Base-by-base conservation (phyloP, 2,113 vertebrate species). In the Oreochromis tanganicae region DNA sequence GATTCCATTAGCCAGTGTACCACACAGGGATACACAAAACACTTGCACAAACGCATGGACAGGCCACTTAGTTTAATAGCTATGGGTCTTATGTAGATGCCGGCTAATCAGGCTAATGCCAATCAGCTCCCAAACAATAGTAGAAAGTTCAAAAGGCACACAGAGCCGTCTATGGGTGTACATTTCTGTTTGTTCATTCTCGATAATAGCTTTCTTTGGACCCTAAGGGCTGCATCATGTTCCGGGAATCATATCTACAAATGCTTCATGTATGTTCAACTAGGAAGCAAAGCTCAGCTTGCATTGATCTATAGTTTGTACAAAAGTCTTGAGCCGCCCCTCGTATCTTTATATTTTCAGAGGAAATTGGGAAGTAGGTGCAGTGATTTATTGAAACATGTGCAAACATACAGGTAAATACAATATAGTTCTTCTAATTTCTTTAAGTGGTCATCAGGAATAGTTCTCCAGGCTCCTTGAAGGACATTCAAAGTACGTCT, bases 51-150 rank as follows among this genome's bases (percentile, higher is more conserved):
- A 87, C 50, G 68, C 78, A 87, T 84, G 55, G 36, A 85, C 85
- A 68, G 56, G 48, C 86, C 86, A 93, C 90, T 94, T 91, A 93
- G 90, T 61, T 55, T 89, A 83, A 93, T 88, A 90, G 87, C 87
- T 85, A 14, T 85, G 84, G 55, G 85, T 75, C 63, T 82, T 85
- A 43, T 14, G 27, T 82, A 85, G 86, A 88, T 32, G n/a, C 82
- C 4, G n/a, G 24, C 68, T 91, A 88, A 91, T 93, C 85, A 92
- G 68, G 41, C 80, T 92, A 93, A 93, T 92, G 89, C 85, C 13
- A 5, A 43, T 83, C 38, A 81, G 55, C 79, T 82, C 10, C 34
- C 89, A 29, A 78, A 78, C 27, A 7, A 48, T n/a, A 73, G 34
- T 80, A 61, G 63, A 79, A 84, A 48, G 24, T 81, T 56, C 48